Percentiles rank a stretch among this genome's conserved stretches.
Conservation (phyloP, 2,797 vertebrate species). For the Naso thynnoides region DNA sequence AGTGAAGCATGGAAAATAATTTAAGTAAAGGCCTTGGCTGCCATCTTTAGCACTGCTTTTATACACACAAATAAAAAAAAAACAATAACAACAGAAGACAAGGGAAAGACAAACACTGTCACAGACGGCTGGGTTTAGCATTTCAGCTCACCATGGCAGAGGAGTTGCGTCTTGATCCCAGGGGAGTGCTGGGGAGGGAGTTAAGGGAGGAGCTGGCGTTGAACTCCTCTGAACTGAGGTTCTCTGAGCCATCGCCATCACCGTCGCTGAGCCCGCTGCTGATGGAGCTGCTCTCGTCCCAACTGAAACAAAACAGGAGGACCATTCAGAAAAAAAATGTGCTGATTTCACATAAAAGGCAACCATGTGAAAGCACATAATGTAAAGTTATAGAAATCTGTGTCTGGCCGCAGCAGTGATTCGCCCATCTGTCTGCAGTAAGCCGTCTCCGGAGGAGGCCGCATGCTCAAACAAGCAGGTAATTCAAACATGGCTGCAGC, state of each 20-base stretch:
- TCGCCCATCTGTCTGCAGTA: slow-evolving; percentile 63
- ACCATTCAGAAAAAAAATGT: slow-evolving; percentile 14
- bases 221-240: slow-evolving; percentile 98
- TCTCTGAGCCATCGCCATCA: slow-evolving; percentile 89
- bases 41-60: slow-evolving; percentile 19
- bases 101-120: slow-evolving; percentile 7
- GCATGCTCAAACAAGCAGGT: slow-evolving; percentile 67
- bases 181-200: slow-evolving; percentile 94
- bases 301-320: slow-evolving; percentile 82
- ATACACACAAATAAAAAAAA: slow-evolving; percentile 25
- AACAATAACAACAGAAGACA: background rate
- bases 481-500: slow-evolving; percentile 55
- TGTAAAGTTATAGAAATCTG: slow-evolving; percentile 6
- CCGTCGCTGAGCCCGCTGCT: slow-evolving; percentile 98
- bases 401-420: slow-evolving; percentile 15
- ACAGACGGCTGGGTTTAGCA: background rate
- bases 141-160: slow-evolving; percentile 89
- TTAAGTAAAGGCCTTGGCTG: slow-evolving; percentile 7
- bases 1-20: slow-evolving; percentile 20
- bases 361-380: background rate
- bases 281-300: slow-evolving; percentile 99
- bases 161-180: slow-evolving; percentile 93
- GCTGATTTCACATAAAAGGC: background rate
- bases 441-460: slow-evolving; percentile 44
- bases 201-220: slow-evolving; percentile 97